These are phyloP conservation scores for Hartigia nigra DNA, from an alignment of 2,888 invertebrate species.

Conservation along the genomic window DNA sequence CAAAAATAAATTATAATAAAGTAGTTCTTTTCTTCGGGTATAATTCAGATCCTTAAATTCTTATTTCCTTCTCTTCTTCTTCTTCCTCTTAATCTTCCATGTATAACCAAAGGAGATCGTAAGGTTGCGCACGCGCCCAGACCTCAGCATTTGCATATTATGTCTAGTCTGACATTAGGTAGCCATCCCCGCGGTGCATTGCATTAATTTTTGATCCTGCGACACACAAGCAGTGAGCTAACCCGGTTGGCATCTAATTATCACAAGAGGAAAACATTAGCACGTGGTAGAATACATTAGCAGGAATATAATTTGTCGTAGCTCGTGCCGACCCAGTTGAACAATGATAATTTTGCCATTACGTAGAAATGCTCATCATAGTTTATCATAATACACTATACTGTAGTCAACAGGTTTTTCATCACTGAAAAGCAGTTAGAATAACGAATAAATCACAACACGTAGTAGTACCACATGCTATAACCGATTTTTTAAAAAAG, in stretches of 20 bases:
- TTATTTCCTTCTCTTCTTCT: conserved; percentile 8
- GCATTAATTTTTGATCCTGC: conserved; percentile 57
- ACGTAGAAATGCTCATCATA: neutral
- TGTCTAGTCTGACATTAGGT: conserved; percentile 48
- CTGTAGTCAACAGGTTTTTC: neutral
- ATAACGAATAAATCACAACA: neutral
- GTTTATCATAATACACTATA: neutral
- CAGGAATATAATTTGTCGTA: neutral
- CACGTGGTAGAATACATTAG: conserved; percentile 34
- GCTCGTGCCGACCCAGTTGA: neutral
- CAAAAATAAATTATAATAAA: conserved; percentile 25
- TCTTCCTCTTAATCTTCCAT: neutral
- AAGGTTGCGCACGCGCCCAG: conserved; percentile 43
- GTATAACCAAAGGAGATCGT: conserved; percentile 25
- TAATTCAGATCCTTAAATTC: neutral
- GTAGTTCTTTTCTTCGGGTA: conserved; percentile 38
- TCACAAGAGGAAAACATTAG: conserved; percentile 44
- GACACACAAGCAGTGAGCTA: neutral
- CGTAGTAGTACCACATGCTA: neutral
- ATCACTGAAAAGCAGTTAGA: neutral
- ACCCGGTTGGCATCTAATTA: conserved; percentile 38
- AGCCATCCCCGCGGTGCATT: conserved; percentile 55
- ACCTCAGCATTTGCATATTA: conserved; percentile 60
- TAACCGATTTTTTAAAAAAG: neutral
- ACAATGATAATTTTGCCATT: neutral